Conservation (phyloP, 1,140 invertebrate genomes). For the Drosophila simulans region DNA sequence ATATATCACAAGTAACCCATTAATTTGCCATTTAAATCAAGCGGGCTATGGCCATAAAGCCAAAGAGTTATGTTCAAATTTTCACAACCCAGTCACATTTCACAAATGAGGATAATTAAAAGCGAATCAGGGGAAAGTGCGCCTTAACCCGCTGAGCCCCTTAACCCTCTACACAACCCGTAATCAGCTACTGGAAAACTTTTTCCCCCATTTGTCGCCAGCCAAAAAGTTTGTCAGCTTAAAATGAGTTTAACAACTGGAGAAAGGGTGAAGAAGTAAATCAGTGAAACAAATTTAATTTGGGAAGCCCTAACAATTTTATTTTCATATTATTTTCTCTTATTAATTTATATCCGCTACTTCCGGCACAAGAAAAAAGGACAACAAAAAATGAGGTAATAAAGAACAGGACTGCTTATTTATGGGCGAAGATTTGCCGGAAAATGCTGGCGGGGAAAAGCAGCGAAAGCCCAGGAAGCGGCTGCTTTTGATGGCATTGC, state of each 20-base stretch:
- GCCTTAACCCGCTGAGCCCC: neutral
- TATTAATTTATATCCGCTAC: conserved; percentile 46
- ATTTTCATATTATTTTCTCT: conserved; percentile 51
- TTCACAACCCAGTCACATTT: conserved; percentile 44
- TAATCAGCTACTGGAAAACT: conserved; percentile 34
- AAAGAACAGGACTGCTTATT: conserved; percentile 66
- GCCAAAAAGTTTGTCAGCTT: conserved; percentile 36
- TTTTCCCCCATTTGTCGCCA: conserved; percentile 30
- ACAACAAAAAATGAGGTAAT: conserved; percentile 52
- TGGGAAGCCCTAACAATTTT: conserved; percentile 57
- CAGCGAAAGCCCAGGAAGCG: conserved; percentile 29
- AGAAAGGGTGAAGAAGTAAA: neutral
- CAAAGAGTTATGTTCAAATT: conserved; percentile 27
- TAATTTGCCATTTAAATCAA: conserved; percentile 12
- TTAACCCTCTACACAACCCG: conserved; percentile 2
- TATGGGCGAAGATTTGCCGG: conserved; percentile 62
- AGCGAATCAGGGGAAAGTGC: conserved; percentile 52
- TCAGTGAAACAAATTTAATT: conserved; percentile 20
- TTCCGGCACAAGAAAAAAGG: neutral
- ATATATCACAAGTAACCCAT: neutral
- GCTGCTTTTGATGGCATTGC: conserved; percentile 59
- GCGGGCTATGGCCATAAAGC: neutral
- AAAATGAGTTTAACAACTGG: conserved; percentile 48
- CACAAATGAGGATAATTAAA: conserved; percentile 76
- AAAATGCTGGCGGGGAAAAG: conserved; percentile 2